These are phyloP conservation scores for Oligia latruncula DNA, from an alignment of 2,888 invertebrate species.

Conservation along the genomic window DNA sequence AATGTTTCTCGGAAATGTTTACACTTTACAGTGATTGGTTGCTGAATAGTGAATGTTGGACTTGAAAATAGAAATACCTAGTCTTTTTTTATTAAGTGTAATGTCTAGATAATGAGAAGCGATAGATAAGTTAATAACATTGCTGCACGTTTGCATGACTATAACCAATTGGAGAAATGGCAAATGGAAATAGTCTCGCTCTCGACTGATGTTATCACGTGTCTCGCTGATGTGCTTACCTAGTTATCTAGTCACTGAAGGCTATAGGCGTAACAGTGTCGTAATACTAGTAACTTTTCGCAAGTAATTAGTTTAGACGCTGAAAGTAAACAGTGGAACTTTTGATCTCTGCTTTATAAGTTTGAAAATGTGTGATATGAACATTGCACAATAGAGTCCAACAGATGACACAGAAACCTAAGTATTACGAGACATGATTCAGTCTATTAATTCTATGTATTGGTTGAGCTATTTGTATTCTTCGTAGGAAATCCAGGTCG, in stretches of 20 bases:
- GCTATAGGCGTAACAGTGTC: constrained; percentile 55
- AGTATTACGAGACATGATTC: constrained; percentile 64
- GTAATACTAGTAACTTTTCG: constrained; percentile 51
- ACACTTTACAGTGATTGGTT: constrained; percentile 43
- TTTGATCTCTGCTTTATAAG: constrained; percentile 16
- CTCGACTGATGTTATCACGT: constrained; percentile 68
- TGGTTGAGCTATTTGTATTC: constrained; percentile 77
- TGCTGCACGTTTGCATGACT: constrained; percentile 72
- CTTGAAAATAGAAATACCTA: constrained; percentile 42
- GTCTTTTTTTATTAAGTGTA: constrained; percentile 55
- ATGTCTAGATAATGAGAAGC: constrained; percentile 70
- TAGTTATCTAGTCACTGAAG: constrained; percentile 53
- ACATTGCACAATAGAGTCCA: constrained; percentile 33
- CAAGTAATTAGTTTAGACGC: constrained; percentile 43
- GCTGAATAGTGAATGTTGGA: constrained; percentile 68
- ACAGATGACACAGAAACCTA: constrained; percentile 53
- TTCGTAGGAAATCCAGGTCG: constrained; percentile 78
- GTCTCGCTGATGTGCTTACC: constrained; percentile 51
- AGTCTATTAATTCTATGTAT: constrained; percentile 69
- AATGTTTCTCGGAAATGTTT: constrained; percentile 67
- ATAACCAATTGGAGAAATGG: constrained; percentile 74
- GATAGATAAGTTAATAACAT: constrained; percentile 74
- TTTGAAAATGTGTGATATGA: constrained; percentile 35
- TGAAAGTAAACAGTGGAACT: constrained; percentile 35
- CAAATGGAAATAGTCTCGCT: constrained; percentile 68